Base-by-base conservation (phyloP, 1,140 invertebrate genomes). In the Drosophila carrolli region DNA sequence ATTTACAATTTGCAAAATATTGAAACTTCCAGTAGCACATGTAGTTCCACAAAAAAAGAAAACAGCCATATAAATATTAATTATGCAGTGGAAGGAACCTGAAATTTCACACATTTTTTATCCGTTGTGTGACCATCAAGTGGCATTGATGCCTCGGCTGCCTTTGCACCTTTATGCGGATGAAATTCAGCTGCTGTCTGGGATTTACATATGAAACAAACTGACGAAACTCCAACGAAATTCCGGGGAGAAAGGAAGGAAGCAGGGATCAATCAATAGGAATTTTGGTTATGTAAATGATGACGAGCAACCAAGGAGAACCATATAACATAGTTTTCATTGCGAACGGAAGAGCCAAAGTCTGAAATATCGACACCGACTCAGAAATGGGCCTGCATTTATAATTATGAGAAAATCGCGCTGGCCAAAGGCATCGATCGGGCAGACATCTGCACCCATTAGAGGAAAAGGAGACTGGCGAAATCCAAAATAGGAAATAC, bases 401-500 rank as follows among this genome's bases (percentile, higher is more conserved):
- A 76, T 76, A 76, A 76, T 76, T 76, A 54, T 76, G 73, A 76
- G 73, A 76, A 76, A 76, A 76, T 76, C 48, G 72, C 19, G 32
- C 40, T 48, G 48, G 48, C 48, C 14, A 46, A 32, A 51, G 29
- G 48, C 47, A 48, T 48, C 70, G 57, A 62, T 41, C 54, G 27
- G 46, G 29, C 40, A 40, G 43, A 65, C 73, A 75, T 75, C 73
- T 75, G 73, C 73, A 75, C 72, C 73, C 60, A 75, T 65, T 57
- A 48, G 48, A 48, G 29, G 16, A 16, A 11, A 57, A 16, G 9
- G 13, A 19, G 37, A 10, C 46, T 74, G 71, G 72, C 73, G 19
- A 74, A 75, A 46, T 53, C 14, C 50, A 11, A 19, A 37, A 43
- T 47, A 16, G n/a, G 44, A 32, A 13, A 43, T 13, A 37, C 38